Conservation (phyloP, 1,140 invertebrate species). For the Zelostemma sp. region DNA sequence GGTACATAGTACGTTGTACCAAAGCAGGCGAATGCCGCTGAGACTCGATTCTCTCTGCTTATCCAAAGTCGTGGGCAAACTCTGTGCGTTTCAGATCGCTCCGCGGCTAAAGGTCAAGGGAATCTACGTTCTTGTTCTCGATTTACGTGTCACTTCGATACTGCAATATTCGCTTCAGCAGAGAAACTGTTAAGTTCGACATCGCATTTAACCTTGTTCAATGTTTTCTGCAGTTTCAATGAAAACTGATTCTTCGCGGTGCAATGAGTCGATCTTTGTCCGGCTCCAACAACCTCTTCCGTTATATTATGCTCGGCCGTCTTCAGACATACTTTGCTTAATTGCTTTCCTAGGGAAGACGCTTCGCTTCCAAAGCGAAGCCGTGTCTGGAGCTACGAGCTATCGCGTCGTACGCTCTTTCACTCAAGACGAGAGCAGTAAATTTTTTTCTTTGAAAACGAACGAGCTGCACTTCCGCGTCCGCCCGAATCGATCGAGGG, state of each 20-base stretch:
- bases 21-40: no score
- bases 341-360: conserved; percentile 10
- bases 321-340: background rate
- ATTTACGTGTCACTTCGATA: background rate
- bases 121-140: background rate
- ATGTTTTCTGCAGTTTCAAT: no score
- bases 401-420: background rate
- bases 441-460: conserved; percentile 1
- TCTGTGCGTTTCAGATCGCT: background rate
- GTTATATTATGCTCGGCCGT: background rate
- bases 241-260: no score
- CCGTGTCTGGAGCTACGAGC: background rate
- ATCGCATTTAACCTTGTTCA: no score
- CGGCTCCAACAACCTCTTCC: background rate
- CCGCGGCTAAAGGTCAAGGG: background rate
- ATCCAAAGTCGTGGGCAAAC: background rate
- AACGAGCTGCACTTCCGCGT: background rate
- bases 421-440: background rate
- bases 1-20: no score
- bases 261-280: no score
- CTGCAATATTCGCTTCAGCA: no score
- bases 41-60: no score
- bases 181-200: no score
- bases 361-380: background rate
- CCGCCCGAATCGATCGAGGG: background rate